Percentiles rank a stretch among this genome's conserved stretches.
phyloP scores from a whole-genome alignment of 2,888 invertebrate genomes.

The Gymnosoma rotundatum region DNA sequence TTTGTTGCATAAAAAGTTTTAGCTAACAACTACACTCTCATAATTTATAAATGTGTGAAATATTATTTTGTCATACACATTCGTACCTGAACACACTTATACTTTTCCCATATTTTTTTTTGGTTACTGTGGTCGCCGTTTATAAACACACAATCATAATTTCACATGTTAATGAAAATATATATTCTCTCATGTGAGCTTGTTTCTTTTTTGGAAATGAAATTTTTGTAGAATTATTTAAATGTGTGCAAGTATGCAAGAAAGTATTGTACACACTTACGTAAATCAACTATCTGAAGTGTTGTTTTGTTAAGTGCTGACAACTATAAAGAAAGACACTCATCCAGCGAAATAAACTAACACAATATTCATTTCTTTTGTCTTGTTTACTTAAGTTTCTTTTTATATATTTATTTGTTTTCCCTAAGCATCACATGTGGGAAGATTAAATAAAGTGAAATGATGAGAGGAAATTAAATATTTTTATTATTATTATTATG shows the following conservation, averaged over 20 bases:
- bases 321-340: constrained; percentile 54
- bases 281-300: constrained; percentile 47
- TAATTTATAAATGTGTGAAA: constrained; percentile 14
- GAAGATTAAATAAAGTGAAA: constrained; percentile 27
- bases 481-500: too few relatives aligned
- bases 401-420: constrained; percentile 22
- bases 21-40: constrained; percentile 15
- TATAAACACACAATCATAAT: neutral
- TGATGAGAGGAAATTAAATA: neutral
- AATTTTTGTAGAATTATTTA: neutral
- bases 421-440: constrained; percentile 1
- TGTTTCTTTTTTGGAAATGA: too few relatives aligned
- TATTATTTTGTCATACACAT: constrained; percentile 7
- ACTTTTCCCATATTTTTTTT: neutral
- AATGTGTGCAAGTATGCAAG: neutral
- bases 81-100: constrained; percentile 1
- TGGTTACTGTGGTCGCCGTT: neutral
- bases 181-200: neutral
- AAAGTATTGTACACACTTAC: neutral
- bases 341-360: constrained; percentile 52
- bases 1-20: neutral
- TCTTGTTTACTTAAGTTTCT: neutral
- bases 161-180: neutral
- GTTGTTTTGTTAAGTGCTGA: constrained; percentile 53
- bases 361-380: constrained; percentile 14